Conservation (phyloP, 2,113 vertebrate genomes). For the Sarotherodon lohbergeri region DNA sequence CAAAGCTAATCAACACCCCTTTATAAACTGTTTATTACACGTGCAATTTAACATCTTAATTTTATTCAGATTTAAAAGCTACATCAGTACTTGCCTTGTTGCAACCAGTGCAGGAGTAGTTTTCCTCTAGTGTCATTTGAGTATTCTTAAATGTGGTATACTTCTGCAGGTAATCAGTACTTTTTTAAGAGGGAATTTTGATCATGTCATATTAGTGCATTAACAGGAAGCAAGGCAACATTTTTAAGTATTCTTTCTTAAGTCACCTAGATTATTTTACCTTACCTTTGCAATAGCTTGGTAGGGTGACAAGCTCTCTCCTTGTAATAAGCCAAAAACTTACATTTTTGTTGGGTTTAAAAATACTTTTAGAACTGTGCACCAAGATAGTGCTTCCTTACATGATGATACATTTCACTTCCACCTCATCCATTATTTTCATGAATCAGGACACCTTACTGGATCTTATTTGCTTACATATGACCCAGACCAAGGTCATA, state of each 20-base stretch:
- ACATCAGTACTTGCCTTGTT: not conserved
- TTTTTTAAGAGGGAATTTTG: not conserved
- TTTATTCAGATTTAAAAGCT: not conserved
- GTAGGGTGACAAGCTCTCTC: not conserved
- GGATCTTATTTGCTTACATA: not conserved
- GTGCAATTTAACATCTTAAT: not conserved
- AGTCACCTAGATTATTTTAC: not conserved
- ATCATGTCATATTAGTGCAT: too few relatives aligned
- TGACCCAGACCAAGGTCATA: conserved; percentile 1
- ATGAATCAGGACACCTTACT: not conserved
- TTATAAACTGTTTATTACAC: not conserved
- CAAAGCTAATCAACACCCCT: not conserved
- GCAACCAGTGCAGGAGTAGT: not conserved
- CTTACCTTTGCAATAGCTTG: not conserved
- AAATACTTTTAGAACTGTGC: not conserved
- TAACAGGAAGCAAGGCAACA: not conserved
- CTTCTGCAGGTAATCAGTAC: not conserved
- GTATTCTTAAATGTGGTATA: not conserved
- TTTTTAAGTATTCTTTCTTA: not conserved
- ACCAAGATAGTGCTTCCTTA: not conserved
- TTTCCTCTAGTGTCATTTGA: rapidly evolving
- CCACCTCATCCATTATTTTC: not conserved
- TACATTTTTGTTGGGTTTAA: not conserved
- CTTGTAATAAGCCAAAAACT: not conserved
- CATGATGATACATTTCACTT: not conserved